A percentile compares a stretch with the other conserved stretches of the same genome.
Conservation (phyloP, 2,888 invertebrate genomes). For the Limnephilus rhombicus region DNA sequence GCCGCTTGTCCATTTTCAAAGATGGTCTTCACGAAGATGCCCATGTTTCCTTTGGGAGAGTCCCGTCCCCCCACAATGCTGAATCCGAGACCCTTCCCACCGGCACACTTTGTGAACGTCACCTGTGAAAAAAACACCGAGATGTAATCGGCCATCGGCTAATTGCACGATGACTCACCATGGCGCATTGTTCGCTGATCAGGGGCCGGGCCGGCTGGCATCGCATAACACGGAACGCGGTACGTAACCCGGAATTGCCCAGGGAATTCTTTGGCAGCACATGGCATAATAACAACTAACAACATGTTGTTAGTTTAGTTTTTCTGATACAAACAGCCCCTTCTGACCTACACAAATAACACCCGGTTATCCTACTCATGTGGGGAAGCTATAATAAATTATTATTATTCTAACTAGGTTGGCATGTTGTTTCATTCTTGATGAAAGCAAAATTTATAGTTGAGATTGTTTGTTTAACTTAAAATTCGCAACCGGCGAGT, state of each 20-base stretch:
- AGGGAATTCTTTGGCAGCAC: neutral
- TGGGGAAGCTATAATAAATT: neutral
- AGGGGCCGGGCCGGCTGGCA: slow-evolving; percentile 9
- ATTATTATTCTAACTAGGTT: neutral
- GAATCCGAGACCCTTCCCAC: slow-evolving; percentile 91
- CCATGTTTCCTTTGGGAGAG: slow-evolving; percentile 91
- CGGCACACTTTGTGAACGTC: slow-evolving; percentile 87
- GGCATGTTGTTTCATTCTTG: neutral
- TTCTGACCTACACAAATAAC: neutral
- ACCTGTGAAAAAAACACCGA: slow-evolving; percentile 71
- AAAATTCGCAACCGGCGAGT: neutral
- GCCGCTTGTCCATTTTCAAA: slow-evolving; percentile 92
- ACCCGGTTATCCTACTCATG: neutral
- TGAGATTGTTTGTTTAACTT: neutral
- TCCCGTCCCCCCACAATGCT: slow-evolving; percentile 93
- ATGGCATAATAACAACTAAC: neutral
- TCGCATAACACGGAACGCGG: neutral
- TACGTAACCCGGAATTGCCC: neutral
- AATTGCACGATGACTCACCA: slow-evolving; percentile 34
- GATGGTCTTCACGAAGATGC: slow-evolving; percentile 92
- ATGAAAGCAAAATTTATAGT: neutral
- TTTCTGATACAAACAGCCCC: neutral
- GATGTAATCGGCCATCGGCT: slow-evolving; percentile 10
- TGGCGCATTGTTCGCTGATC: slow-evolving; percentile 10
- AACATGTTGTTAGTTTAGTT: neutral